Conservation (phyloP, 1,140 invertebrate genomes). For the Drosophila miranda region DNA sequence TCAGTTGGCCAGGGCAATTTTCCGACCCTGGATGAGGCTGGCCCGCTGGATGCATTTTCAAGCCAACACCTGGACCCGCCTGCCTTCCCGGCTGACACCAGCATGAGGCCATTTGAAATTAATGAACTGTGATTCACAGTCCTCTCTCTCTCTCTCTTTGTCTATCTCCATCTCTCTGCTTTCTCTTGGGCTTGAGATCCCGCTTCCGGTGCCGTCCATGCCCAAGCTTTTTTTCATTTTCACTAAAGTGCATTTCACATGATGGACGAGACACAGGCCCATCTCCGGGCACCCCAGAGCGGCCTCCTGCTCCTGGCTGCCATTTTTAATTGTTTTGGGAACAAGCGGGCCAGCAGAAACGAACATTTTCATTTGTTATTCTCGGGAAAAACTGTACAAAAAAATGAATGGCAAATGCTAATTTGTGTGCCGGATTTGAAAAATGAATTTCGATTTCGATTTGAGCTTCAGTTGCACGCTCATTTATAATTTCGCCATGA, state of each 20-base stretch:
- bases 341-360: slow-evolving; percentile 51
- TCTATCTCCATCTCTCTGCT: not conserved
- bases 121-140: slow-evolving; percentile 68
- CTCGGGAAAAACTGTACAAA: slow-evolving; percentile 5
- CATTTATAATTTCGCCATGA: slow-evolving; percentile 42
- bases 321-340: slow-evolving; percentile 75
- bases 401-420: slow-evolving; percentile 40
- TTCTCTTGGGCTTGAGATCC: slow-evolving; percentile 1
- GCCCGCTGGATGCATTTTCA: slow-evolving; percentile 34
- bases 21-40: slow-evolving; percentile 8
- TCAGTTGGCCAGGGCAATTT: slow-evolving; percentile 41
- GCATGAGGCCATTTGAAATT: slow-evolving; percentile 66
- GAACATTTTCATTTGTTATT: slow-evolving; percentile 67
- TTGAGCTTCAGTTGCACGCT: slow-evolving; percentile 26
- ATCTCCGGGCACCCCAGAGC: not conserved
- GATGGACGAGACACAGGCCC: slow-evolving; percentile 56
- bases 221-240: slow-evolving; percentile 46
- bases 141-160: not conserved
- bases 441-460: slow-evolving; percentile 49
- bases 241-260: slow-evolving; percentile 72
- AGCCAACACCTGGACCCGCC: slow-evolving; percentile 43
- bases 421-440: slow-evolving; percentile 45
- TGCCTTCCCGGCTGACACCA: slow-evolving; percentile 33
- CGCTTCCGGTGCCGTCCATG: not conserved
- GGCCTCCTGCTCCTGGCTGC: slow-evolving; percentile 17